These are phyloP conservation scores for Rhingia campestris DNA, from an alignment of 2,888 invertebrate species.

Conservation along the genomic window DNA sequence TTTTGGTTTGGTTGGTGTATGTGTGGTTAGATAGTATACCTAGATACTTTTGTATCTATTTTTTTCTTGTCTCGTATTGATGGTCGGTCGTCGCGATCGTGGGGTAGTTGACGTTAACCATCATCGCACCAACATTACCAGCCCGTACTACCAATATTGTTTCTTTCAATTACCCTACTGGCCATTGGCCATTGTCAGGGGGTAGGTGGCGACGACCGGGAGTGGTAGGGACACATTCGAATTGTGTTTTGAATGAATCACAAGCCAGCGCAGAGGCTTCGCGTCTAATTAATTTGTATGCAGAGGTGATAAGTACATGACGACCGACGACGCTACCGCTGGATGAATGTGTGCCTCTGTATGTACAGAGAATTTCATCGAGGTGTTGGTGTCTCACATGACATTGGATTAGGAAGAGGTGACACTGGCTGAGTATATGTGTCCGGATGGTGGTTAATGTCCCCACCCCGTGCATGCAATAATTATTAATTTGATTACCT, in stretches of 20 bases:
- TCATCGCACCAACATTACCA: conserved; percentile 43
- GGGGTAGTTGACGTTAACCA: conserved; percentile 67
- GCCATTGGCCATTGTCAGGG: not conserved
- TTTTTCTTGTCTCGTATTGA: conserved; percentile 27
- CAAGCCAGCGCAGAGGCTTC: conserved; percentile 44
- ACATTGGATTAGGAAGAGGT: conserved; percentile 62
- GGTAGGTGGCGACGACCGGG: not conserved
- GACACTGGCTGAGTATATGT: conserved; percentile 45
- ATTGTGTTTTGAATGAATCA: conserved; percentile 70
- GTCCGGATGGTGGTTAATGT: conserved; percentile 66
- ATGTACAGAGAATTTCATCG: conserved; percentile 38
- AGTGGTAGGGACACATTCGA: conserved; percentile 44
- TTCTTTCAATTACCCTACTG: conserved; percentile 70
- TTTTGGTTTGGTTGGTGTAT: conserved; percentile 36
- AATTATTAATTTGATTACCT: conserved; percentile 72
- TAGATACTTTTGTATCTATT: conserved; percentile 16
- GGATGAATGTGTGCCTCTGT: conserved; percentile 58
- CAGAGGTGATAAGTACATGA: conserved; percentile 66
- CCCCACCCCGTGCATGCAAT: conserved; percentile 68
- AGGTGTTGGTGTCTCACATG: conserved; percentile 64
- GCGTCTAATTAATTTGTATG: conserved; percentile 70
- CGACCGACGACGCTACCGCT: conserved; percentile 9
- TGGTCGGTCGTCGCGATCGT: conserved; percentile 56
- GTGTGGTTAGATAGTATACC: conserved; percentile 21
- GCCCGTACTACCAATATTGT: conserved; percentile 59